Percentiles rank a stretch among this genome's conserved stretches.
Evolutionary conservation across 2,888 invertebrate species (phyloP).

Genomic region (Podotricha telesiphe): DNA sequence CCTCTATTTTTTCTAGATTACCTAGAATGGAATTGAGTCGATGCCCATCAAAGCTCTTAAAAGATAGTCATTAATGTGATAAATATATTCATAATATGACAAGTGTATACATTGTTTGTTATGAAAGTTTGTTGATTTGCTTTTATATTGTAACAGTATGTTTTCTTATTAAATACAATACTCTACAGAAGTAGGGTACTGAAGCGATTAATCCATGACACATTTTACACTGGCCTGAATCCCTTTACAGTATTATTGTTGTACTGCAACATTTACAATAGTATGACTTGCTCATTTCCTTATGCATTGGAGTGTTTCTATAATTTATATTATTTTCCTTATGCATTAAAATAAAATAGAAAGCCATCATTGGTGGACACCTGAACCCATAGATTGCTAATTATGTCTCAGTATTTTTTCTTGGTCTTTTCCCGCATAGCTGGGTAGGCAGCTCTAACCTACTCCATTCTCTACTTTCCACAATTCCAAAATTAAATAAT

Average conservation of each 20-base stretch:
- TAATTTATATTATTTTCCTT: not conserved
- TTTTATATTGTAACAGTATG: conserved; percentile 13
- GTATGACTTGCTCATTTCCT: not conserved
- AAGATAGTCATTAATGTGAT: not conserved
- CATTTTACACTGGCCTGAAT: conserved; percentile 39
- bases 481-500: too few relatives aligned
- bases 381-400: too few relatives aligned
- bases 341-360: not conserved
- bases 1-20: too few relatives aligned
- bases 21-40: too few relatives aligned
- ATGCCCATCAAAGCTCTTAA: too few relatives aligned
- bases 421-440: too few relatives aligned
- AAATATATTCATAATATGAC: not conserved
- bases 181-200: conserved; percentile 43
- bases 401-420: too few relatives aligned
- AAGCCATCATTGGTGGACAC: too few relatives aligned
- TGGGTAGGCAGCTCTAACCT: too few relatives aligned
- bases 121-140: not conserved
- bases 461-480: too few relatives aligned
- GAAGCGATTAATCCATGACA: conserved; percentile 44
- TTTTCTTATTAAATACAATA: conserved; percentile 31
- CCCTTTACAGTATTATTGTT: conserved; percentile 20
- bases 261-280: not conserved
- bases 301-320: not conserved
- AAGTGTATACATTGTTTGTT: not conserved